Percentiles rank a stretch among this genome's conserved stretches.
These are phyloP conservation scores for Neosilurus mollespiculum DNA, from an alignment of 2,797 vertebrate species.

Conservation along the genomic window DNA sequence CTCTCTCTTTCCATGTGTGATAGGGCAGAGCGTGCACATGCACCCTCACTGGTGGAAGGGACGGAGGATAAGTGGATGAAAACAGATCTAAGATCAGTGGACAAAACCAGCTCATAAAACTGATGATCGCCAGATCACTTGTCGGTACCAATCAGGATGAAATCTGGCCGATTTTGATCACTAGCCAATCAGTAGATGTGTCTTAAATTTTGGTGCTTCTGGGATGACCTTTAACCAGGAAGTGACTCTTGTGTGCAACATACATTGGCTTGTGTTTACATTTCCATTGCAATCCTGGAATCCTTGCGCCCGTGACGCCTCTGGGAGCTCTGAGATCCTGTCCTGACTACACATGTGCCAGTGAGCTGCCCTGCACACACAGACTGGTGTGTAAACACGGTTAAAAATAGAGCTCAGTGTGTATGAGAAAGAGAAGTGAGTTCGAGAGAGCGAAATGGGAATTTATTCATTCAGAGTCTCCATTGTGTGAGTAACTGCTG, in stretches of 20 bases:
- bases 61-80: too few relatives aligned
- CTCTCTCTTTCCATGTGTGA: too few relatives aligned
- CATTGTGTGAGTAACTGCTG: background rate
- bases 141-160: too few relatives aligned
- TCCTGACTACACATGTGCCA: slow-evolving; percentile 18
- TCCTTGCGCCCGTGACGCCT: background rate
- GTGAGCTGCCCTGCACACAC: slow-evolving; percentile 12
- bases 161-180: too few relatives aligned
- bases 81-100: too few relatives aligned
- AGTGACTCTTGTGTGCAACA: background rate
- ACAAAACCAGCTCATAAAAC: too few relatives aligned
- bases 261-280: slow-evolving; percentile 20
- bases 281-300: slow-evolving; percentile 12
- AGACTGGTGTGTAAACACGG: slow-evolving; percentile 64
- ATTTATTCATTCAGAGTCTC: slow-evolving; percentile 6
- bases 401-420: slow-evolving; percentile 71
- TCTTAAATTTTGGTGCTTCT: background rate
- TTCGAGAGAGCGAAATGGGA: background rate
- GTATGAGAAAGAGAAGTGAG: slow-evolving; percentile 18
- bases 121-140: too few relatives aligned
- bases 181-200: too few relatives aligned
- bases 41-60: too few relatives aligned
- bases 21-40: too few relatives aligned
- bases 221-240: background rate
- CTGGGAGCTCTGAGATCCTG: slow-evolving; percentile 7